Evolutionary conservation across 2,113 vertebrate species (phyloP), one percentile per base, ranked within the genome.

Genomic region (Marcusenius ussheri): DNA sequence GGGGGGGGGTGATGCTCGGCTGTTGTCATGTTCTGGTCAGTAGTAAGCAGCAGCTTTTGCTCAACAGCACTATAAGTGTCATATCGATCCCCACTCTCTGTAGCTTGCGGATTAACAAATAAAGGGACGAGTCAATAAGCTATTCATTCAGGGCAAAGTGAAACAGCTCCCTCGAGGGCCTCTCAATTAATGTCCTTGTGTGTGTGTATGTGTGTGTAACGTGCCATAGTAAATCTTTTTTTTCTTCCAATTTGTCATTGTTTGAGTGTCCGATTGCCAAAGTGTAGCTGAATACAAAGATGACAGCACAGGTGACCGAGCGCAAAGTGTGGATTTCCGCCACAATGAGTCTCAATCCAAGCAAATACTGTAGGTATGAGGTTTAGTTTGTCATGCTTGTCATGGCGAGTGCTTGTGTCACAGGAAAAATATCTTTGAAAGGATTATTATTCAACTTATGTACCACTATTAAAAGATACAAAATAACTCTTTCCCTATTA

Each of bases 61-160:
- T 87, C 47, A 80, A 88, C 90, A 88, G 84, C 87, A 90, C 74
- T 83, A 58, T 83, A 90, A 90, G 74, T 90, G 87, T 90, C 27
- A 19, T 90, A 90, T 90, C 45, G 87, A 90, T 83, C 90, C 49
- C 50, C 87, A 9, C 42, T 70, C 87, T 88, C 87, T 88, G 46
- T 56, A 90, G 90, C 90, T 74, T 24, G 27, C n/a, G 35, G n/a
- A 90, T 90, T 90, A 90, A 90, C 66, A 66, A 88, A 90, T 90
- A 88, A 88, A 88, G 31, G 85, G 21, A 39, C 31, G 31, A 15
- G 39, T 90, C 90, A 90, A 90, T 90, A 90, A 90, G 83, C 87
- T 83, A 88, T 90, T 90, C 86, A 90, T 88, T 87, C 90, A 90
- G 89, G 89, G 24, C n/a, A 56, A 90, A 88, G 87, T 83, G 74